phyloP scores from a whole-genome alignment of 2,113 vertebrate genomes.

The Rhea americana region DNA sequence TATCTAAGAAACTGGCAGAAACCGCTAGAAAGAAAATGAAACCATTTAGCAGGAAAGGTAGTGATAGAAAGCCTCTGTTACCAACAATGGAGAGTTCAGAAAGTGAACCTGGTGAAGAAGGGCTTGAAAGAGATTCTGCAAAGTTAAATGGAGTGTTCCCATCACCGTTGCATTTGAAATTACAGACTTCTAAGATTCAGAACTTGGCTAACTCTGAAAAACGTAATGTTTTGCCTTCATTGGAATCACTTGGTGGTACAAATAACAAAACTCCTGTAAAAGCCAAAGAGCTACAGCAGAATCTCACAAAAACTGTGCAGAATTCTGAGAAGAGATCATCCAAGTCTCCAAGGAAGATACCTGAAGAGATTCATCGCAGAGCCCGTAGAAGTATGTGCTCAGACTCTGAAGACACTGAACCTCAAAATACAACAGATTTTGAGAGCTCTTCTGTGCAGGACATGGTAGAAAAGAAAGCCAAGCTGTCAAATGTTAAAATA shows the following conservation, averaged over 20 bases:
- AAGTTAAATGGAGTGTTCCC: neutral
- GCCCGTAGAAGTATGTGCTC: neutral
- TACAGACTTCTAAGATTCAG: neutral
- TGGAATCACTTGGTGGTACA: neutral
- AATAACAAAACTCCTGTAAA: neutral
- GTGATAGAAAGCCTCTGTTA: neutral
- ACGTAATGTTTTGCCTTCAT: fast-evolving
- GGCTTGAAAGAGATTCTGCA: neutral
- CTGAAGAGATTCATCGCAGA: neutral
- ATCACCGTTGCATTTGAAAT: neutral
- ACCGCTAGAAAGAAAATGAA: neutral
- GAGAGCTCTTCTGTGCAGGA: neutral
- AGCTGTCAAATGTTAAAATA: neutral
- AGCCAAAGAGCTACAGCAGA: neutral
- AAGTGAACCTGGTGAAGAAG: neutral
- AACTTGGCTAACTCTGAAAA: neutral
- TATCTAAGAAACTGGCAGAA: neutral
- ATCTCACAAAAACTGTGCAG: neutral
- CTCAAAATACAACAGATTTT: neutral
- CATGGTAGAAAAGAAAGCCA: fast-evolving
- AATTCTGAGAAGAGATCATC: neutral
- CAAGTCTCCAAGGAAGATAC: neutral
- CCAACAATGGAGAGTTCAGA: neutral
- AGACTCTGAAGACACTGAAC: neutral
- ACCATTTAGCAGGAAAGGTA: neutral